phyloP scores from a whole-genome alignment of 1,140 invertebrate species.

The Episyrphus balteatus region DNA sequence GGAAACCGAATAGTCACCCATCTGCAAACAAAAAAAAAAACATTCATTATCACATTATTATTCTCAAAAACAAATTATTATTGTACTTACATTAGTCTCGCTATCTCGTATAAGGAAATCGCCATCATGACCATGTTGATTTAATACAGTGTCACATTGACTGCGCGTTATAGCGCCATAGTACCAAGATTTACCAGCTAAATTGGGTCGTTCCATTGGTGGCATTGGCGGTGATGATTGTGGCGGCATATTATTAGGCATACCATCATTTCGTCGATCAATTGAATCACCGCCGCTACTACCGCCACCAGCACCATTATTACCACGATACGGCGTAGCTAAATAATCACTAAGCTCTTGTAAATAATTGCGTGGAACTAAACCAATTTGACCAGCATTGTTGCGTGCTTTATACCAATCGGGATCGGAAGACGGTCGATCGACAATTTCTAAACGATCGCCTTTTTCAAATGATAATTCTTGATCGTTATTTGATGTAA shows the following conservation, averaged over 20 bases:
- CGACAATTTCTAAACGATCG: slow-evolving; percentile 87
- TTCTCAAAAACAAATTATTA: not conserved
- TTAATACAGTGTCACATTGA: slow-evolving; percentile 89
- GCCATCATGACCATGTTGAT: slow-evolving; percentile 88
- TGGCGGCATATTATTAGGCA: slow-evolving; percentile 16
- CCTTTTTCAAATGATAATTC: slow-evolving; percentile 96
- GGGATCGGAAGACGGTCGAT: slow-evolving; percentile 89
- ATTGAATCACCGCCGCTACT: slow-evolving; percentile 25
- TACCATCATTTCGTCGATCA: slow-evolving; percentile 33
- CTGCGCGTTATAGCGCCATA: slow-evolving; percentile 89
- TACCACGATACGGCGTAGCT: slow-evolving; percentile 64
- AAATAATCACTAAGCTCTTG: slow-evolving; percentile 81
- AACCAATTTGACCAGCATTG: slow-evolving; percentile 76
- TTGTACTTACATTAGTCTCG: slow-evolving; percentile 87
- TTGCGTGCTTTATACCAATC: slow-evolving; percentile 98
- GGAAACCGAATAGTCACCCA: slow-evolving; percentile 97
- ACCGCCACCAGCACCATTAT: slow-evolving; percentile 38
- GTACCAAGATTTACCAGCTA: slow-evolving; percentile 85
- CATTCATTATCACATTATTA: not conserved
- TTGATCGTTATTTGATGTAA: slow-evolving; percentile 90
- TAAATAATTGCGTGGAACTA: slow-evolving; percentile 95
- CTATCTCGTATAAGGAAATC: slow-evolving; percentile 97
- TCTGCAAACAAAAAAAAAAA: slow-evolving; percentile 47
- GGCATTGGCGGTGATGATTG: slow-evolving; percentile 13
- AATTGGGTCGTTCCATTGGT: slow-evolving; percentile 51